These are phyloP conservation scores for Drosophila kurseongensis DNA, from an alignment of 1,140 invertebrate genomes.

Conservation along the genomic window DNA sequence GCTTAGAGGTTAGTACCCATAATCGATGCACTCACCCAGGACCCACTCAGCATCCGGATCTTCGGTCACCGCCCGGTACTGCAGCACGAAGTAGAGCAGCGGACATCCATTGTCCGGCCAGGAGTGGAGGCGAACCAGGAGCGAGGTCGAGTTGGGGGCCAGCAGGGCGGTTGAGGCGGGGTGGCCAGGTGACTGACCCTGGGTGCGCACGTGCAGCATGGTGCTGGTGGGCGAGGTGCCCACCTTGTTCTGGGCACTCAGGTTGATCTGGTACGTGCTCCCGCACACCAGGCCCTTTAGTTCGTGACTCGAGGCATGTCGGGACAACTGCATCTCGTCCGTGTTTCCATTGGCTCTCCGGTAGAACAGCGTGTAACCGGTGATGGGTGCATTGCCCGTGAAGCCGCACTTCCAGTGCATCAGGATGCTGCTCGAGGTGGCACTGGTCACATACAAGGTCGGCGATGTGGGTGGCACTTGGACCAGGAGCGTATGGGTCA, in stretches of 20 bases:
- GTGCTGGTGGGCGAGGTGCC: constrained; percentile 90
- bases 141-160: constrained; percentile 89
- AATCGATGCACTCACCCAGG: constrained; percentile 50
- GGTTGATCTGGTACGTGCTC: constrained; percentile 90
- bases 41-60: constrained; percentile 78
- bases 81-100: constrained; percentile 90
- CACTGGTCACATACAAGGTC: constrained; percentile 89
- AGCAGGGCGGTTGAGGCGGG: constrained; percentile 88
- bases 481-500: constrained; percentile 87
- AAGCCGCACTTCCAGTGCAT: constrained; percentile 90
- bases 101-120: constrained; percentile 94
- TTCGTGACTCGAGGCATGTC: constrained; percentile 88
- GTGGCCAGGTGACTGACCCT: constrained; percentile 89
- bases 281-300: constrained; percentile 90
- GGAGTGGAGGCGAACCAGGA: constrained; percentile 89
- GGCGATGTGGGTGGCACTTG: constrained; percentile 90
- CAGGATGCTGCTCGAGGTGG: constrained; percentile 89
- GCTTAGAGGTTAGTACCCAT: not conserved
- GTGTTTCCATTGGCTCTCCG: constrained; percentile 87
- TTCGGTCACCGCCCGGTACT: constrained; percentile 86
- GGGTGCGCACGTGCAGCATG: constrained; percentile 89
- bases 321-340: constrained; percentile 88
- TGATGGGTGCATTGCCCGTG: constrained; percentile 89
- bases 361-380: constrained; percentile 89
- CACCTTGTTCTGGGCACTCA: constrained; percentile 90